Evolutionary conservation across 2,888 invertebrate genomes (phyloP).

Genomic region (Coremacera marginata): DNA sequence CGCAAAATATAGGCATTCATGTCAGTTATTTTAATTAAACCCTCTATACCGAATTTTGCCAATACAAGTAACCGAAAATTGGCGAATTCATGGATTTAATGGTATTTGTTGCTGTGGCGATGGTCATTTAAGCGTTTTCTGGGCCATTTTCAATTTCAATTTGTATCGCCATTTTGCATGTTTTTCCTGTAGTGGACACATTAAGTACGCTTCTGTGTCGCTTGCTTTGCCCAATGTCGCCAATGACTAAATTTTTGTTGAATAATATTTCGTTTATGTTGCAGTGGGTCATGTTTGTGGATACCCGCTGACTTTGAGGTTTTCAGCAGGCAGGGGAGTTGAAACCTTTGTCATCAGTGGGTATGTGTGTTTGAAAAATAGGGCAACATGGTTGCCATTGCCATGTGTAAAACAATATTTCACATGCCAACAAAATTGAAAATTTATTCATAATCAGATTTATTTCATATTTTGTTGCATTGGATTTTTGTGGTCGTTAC

Average conservation of each 20-base stretch:
- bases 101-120: neutral
- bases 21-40: no score
- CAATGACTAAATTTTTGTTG: neutral
- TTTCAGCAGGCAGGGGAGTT: neutral
- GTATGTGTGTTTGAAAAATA: neutral
- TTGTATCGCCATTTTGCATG: neutral
- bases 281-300: constrained; percentile 6
- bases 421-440: constrained; percentile 50
- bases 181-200: neutral
- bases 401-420: constrained; percentile 11
- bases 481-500: constrained; percentile 46
- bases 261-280: neutral
- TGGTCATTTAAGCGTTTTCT: neutral
- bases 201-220: neutral
- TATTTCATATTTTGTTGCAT: constrained; percentile 49
- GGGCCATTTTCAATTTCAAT: constrained; percentile 5
- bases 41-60: no score
- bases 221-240: neutral
- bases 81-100: neutral
- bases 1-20: no score
- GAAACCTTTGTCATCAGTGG: neutral
- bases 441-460: constrained; percentile 59
- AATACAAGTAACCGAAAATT: no score
- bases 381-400: neutral
- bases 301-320: constrained; percentile 14